Base-by-base conservation (phyloP, 64 coral and sea anemone species). In the Trachythela sp. region DNA sequence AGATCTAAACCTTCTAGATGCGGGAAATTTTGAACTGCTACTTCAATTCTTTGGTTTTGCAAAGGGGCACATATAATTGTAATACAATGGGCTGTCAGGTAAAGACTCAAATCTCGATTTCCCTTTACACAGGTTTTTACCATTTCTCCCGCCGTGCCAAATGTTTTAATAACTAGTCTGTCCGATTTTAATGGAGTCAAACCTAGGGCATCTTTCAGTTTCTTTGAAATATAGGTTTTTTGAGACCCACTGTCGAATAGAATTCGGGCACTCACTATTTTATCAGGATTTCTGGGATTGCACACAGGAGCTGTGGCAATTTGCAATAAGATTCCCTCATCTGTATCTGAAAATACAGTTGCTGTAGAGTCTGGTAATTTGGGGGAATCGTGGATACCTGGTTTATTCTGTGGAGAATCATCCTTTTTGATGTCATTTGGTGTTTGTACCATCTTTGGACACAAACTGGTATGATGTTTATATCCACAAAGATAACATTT, bases 201-300 rank as follows among this genome's bases (percentile, higher is more conserved):
- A 24, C 1, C 49, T 15, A 90, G 77, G 24, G 71, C 33, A 38
- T 39, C 39, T 31, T 2, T 5, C 20, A 90, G 50, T 60, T 34
- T 49, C 48, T 56, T 36, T 64, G 88, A 89, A 89, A 89, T 39
- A 40, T 88, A 88, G 13, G 72, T 83, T 8, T 43, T 48, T 32
- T 90, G 83, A 38, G 77, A 42, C 30, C 89, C 64, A 41, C 49
- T 85, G 36, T 85, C 89, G 43, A 85, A 85, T 3, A 90, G 59
- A 85, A 71, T 90, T 85, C 89, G 24, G 27, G 72, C 88, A 36
- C 83, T 89, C 29, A 89, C 60, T 41, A 60, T 85, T 9, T 85
- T 10, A 27, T 43, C 18, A 33, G 83, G 89, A 15, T 20, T 17
- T 42, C 20, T 67, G 29, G 89, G 89, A 36, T 43, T 84, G 40